Evolutionary conservation across 2,888 invertebrate genomes (phyloP).

Genomic region (Xylota segnis): DNA sequence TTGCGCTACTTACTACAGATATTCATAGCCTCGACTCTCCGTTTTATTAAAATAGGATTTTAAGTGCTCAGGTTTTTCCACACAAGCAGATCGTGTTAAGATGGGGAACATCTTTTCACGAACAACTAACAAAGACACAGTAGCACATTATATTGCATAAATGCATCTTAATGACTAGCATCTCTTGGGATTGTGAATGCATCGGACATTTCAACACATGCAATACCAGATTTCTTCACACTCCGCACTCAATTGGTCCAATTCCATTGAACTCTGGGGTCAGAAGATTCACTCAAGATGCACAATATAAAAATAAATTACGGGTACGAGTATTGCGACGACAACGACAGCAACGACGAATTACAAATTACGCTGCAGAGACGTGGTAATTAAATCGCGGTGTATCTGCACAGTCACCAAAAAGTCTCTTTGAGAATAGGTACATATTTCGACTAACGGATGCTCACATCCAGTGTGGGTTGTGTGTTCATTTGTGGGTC

Average conservation of each 20-base stretch:
- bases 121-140: not conserved
- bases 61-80: not conserved
- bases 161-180: slow-evolving; percentile 20
- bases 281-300: slow-evolving; percentile 24
- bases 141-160: slow-evolving; percentile 7
- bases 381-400: slow-evolving; percentile 1
- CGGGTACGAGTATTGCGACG: not conserved
- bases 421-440: not conserved
- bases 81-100: not conserved
- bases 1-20: no score
- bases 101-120: not conserved
- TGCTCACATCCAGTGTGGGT: slow-evolving; percentile 13
- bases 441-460: slow-evolving; percentile 27
- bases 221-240: slow-evolving; percentile 17
- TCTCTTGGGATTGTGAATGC: not conserved
- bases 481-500: slow-evolving; percentile 39
- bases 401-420: not conserved
- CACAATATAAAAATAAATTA: slow-evolving; percentile 15
- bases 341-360: slow-evolving; percentile 7
- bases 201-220: slow-evolving; percentile 7
- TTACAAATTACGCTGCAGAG: slow-evolving; percentile 2
- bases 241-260: slow-evolving; percentile 19
- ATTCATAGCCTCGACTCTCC: no score
- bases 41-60: no score
- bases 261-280: slow-evolving; percentile 44